Percentiles rank a stretch among this genome's conserved stretches.
These are phyloP conservation scores for Vombatus ursinus DNA, from an alignment of 2,113 vertebrate species.

Conservation along the genomic window DNA sequence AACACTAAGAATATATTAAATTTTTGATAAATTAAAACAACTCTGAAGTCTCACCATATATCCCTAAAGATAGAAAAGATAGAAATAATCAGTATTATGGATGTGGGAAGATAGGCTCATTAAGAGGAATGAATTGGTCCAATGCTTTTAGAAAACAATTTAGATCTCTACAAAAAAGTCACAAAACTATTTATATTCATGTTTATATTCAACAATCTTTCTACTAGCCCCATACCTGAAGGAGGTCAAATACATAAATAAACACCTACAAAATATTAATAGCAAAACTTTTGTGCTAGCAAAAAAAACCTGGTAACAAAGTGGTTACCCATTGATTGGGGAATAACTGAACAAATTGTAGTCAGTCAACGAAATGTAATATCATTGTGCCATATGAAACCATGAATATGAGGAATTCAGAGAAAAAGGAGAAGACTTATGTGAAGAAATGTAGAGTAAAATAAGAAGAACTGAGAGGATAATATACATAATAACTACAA, in stretches of 20 bases:
- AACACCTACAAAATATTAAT: neutral
- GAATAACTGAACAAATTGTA: neutral
- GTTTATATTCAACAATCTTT: neutral
- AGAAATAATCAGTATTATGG: neutral
- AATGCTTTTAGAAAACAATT: neutral
- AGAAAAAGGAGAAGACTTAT: neutral
- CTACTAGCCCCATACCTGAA: neutral
- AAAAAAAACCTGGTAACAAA: neutral
- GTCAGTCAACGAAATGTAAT: neutral
- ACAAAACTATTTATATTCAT: neutral
- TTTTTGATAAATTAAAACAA: neutral
- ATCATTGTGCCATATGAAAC: neutral
- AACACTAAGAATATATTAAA: neutral
- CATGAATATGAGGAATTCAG: neutral
- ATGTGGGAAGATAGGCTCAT: neutral
- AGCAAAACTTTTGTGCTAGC: neutral
- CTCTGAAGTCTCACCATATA: neutral
- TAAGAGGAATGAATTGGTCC: neutral
- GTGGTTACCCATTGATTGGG: neutral
- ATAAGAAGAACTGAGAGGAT: neutral
- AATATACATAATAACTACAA: neutral
- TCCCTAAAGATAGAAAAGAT: neutral
- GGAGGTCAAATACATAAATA: neutral
- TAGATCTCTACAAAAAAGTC: neutral
- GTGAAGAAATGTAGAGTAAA: neutral